Evolutionary conservation across 2,797 vertebrate species (phyloP), one percentile per base, ranked within the genome.

Genomic region (Melanitta fusca): DNA sequence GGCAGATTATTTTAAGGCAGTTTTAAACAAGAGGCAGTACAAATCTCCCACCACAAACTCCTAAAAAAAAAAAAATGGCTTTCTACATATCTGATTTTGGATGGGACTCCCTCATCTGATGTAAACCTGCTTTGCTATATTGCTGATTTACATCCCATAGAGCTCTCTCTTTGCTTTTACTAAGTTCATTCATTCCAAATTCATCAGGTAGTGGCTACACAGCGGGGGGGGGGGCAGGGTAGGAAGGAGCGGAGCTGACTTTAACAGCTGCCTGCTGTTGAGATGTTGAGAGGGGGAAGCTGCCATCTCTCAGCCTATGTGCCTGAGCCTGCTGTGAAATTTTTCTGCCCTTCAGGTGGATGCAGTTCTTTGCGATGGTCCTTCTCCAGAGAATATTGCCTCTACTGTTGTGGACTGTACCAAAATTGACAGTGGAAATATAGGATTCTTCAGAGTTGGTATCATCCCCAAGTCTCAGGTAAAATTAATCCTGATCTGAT

Each of bases 371-470:
- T 99, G 99, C 91, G 98, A 98, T 45, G 99, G 99, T 6, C 98
- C 99, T 6, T 99, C 99, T 13, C 99, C 99, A 34, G 99, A 99
- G 96, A 99, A 99, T 85, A 98, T 99, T 39, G 99, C 99, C 58
- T 99, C 99, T 49, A 99, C 99, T 2, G 99, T 99, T 25, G 98
- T 99, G n/a, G 98, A 99, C 97, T 99, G 99, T 96, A 99, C 99
- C 58, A 99, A 98, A 95, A 99, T 99, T 2, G 98, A 99, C 82
- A 98, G 96, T 0, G 99, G 98, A 19, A 98, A 97, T 36, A 98
- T 99, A 25, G 98, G 98, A 8, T 99, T 99, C 97, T 99, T 99
- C 96, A 98, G 99, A 91, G 98, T 99, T 0, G 99, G 99, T 18
- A 98, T 99, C 75, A 97, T 99, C 95, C 98, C 99, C 32, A 99